Conservation (phyloP, 2,113 vertebrate genomes). For the Thermophis baileyi region DNA sequence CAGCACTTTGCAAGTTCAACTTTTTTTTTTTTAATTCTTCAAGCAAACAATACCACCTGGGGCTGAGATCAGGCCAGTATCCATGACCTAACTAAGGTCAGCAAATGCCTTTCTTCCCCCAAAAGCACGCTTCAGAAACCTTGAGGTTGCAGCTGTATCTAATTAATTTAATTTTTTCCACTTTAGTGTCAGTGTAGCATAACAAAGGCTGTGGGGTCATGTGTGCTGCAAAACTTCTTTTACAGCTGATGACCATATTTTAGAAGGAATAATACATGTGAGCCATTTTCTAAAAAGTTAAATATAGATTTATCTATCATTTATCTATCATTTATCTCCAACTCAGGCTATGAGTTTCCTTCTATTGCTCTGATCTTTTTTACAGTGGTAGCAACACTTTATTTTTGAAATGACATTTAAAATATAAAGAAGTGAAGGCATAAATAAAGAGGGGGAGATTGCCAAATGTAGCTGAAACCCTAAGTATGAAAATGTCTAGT, state of each 20-base stretch:
- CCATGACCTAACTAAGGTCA: background rate
- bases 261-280: background rate
- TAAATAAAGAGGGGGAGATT: background rate
- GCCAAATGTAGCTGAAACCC: background rate
- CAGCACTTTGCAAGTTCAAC: background rate
- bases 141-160: constrained; percentile 35
- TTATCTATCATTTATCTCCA: too few species aligned
- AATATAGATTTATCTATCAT: background rate
- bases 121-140: constrained; percentile 30
- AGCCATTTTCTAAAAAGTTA: background rate
- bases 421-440: background rate
- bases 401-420: background rate
- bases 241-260: constrained; percentile 31
- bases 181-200: constrained; percentile 33
- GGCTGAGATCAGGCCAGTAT: constrained; percentile 17
- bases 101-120: background rate
- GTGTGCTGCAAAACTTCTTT: constrained; percentile 28
- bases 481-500: background rate
- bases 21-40: constrained; percentile 10
- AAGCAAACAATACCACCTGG: background rate
- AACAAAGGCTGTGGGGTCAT: background rate
- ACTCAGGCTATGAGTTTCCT: too few species aligned
- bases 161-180: constrained; percentile 19
- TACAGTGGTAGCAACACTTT: too few species aligned
- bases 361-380: too few species aligned